These are phyloP conservation scores for Eupithecia vulgata DNA, from an alignment of 2,888 invertebrate species.

Conservation along the genomic window DNA sequence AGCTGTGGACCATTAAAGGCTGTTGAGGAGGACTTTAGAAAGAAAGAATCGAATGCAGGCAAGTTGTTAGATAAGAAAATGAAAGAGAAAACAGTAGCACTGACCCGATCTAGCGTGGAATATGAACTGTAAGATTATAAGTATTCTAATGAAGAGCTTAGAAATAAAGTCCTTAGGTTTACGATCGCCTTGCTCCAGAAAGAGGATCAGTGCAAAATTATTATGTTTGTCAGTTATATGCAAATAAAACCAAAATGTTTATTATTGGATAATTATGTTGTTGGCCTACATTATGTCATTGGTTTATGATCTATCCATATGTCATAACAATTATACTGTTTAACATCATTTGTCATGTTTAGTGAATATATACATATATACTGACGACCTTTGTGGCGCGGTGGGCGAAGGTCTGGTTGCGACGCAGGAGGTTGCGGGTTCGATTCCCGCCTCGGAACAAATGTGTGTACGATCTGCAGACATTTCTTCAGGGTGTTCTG, in stretches of 20 bases:
- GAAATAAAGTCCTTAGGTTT: constrained; percentile 1
- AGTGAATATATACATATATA: no score
- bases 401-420: no score
- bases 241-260: constrained; percentile 18
- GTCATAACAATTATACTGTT: constrained; percentile 1
- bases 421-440: no score
- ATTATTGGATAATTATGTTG: constrained; percentile 2
- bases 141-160: background rate
- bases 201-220: constrained; percentile 9
- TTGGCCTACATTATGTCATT: background rate
- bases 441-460: no score
- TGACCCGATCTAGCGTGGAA: background rate
- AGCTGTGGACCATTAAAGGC: no score
- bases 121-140: background rate
- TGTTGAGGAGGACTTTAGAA: no score
- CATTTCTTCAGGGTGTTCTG: no score
- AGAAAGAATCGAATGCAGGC: background rate
- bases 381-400: no score
- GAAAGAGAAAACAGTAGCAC: background rate
- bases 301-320: background rate
- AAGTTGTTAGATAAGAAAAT: background rate
- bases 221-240: background rate
- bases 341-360: background rate
- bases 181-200: background rate
- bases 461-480: no score